Conservation (phyloP, 2,113 vertebrate genomes). For the Atlantisia rogersi region DNA sequence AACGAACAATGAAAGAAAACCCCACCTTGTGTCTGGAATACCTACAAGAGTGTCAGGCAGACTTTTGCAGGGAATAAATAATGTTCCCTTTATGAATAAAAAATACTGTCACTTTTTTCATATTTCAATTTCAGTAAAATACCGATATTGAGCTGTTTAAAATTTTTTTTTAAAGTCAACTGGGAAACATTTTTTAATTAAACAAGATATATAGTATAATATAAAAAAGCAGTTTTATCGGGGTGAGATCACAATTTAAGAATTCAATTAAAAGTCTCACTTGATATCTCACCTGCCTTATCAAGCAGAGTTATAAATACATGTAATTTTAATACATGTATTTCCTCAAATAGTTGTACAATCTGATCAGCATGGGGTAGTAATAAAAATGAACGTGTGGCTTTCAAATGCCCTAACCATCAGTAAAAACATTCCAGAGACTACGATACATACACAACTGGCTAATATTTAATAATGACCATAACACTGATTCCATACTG, state of each 20-base stretch:
- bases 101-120: not conserved
- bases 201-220: not conserved
- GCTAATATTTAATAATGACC: not conserved
- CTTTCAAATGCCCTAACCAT: not conserved
- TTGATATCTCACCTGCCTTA: not conserved
- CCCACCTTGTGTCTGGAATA: not conserved
- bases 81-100: not conserved
- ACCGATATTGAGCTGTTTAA: not conserved
- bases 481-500: not conserved
- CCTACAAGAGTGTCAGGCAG: not conserved
- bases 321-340: not conserved
- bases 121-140: not conserved
- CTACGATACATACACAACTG: not conserved
- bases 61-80: not conserved
- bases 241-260: not conserved
- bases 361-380: not conserved
- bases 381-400: not conserved
- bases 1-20: not conserved
- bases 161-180: not conserved
- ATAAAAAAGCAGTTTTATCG: not conserved
- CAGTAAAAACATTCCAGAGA: not conserved
- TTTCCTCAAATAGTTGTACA: not conserved
- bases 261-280: not conserved
- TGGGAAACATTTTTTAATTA: not conserved
- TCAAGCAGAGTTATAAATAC: not conserved